Base-by-base conservation (phyloP, 2,797 vertebrate genomes). In the Acanthurus leucopareius region DNA sequence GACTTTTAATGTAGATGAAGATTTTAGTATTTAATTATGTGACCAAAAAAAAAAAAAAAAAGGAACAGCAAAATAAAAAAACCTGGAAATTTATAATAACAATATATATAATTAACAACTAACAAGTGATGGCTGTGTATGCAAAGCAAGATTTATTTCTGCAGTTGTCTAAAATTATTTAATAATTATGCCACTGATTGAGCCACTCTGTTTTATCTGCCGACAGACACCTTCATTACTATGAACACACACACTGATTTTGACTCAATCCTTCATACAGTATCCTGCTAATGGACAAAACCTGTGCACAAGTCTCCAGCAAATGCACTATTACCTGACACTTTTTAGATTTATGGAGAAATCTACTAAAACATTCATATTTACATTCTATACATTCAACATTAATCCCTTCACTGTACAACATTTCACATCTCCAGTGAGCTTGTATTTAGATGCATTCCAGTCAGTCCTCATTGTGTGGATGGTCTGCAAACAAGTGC, bases 401-500 rank as follows among this genome's bases (percentile, higher is more conserved):
- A 28, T 35, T 13, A 17, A 4, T 16, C 7, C 19, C 8, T 16
- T 13, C 32, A 38, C 38, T 19, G 16, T 16, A 3, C 11, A 20
- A 35, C 15, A 9, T 14, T 2, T 15, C 11, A 8, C 20, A 7
- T 10, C 15, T 22, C 32, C 14, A 10, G 2, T 19, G 17, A 38
- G 54, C 17, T 25, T 20, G 47, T 7, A 22, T 53, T 53, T 10
- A 0, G 11, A 9, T n/a, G 20, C 38, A 59, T 83, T 83, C 40
- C 57, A 74, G 25, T 20, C 48, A 10, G 68, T 63, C 65, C 61
- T 59, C 44, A 15, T 38, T 3, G 60, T 47, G 68, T 77, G 59
- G 73, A 47, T 6, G 16, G 7, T 57, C 9, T 2, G 6, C 8
- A 53, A 73, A 78, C 32, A 69, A 66, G 68, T 56, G 78, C 56